Percentiles rank a stretch among this genome's conserved stretches.
These are phyloP conservation scores for Oryzias dopingdopingensis DNA, from an alignment of 2,797 vertebrate genomes.

Conservation along the genomic window DNA sequence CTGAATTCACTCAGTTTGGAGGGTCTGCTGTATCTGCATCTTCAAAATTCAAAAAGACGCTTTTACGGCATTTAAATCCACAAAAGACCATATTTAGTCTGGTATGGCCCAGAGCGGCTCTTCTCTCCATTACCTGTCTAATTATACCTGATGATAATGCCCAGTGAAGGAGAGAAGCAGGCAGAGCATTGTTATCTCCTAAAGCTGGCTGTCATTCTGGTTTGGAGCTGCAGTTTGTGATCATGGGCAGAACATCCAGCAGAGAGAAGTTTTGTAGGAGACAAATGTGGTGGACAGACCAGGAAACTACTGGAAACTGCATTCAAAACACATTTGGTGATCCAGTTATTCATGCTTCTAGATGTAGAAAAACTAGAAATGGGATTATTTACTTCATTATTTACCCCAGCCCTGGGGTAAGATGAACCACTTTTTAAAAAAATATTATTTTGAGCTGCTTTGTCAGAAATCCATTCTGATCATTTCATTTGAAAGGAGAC, in stretches of 20 bases:
- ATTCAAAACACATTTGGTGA: not conserved
- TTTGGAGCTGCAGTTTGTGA: constrained; percentile 27
- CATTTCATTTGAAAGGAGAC: too few relatives aligned
- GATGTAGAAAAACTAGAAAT: too few relatives aligned
- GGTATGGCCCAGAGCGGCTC: constrained; percentile 49
- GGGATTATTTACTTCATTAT: too few relatives aligned
- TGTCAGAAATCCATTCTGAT: too few relatives aligned
- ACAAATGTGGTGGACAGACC: not conserved
- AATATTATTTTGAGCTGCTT: too few relatives aligned
- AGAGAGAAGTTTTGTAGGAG: constrained; percentile 15
- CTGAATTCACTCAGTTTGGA: constrained; percentile 18
- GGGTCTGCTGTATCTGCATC: constrained; percentile 14
- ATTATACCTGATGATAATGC: constrained; percentile 56
- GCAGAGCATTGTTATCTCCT: constrained; percentile 59
- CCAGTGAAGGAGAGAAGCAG: constrained; percentile 56
- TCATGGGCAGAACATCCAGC: constrained; percentile 17
- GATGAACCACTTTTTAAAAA: too few relatives aligned
- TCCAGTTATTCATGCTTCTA: not conserved
- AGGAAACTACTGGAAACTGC: not conserved
- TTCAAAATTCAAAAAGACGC: constrained; percentile 39
- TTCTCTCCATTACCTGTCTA: constrained; percentile 66
- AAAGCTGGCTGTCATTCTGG: constrained; percentile 53
- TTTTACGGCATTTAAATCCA: constrained; percentile 43
- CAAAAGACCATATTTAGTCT: constrained; percentile 60
- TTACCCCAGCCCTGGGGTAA: too few relatives aligned